A percentile compares a stretch with the other conserved stretches of the same genome.
Evolutionary conservation across 2,113 vertebrate genomes (phyloP).

Genomic region (Azemiops feae): DNA sequence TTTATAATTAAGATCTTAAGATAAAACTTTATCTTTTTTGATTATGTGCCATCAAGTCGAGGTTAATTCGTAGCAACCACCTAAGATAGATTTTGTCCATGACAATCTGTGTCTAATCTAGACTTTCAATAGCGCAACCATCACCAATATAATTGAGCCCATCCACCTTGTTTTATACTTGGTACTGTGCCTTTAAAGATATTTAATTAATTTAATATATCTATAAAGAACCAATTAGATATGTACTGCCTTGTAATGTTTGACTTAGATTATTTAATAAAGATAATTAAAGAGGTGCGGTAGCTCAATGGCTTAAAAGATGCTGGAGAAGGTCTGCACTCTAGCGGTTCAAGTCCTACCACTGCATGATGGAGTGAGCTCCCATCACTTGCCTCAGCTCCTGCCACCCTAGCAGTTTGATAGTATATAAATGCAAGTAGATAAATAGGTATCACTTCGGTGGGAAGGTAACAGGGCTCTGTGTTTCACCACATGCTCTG

Average conservation of each 20-base stretch:
- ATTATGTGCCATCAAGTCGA: background rate
- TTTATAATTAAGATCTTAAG: conserved; percentile 10
- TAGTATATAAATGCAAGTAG: background rate
- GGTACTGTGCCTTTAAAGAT: background rate
- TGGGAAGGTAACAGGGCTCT: background rate
- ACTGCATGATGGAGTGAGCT: background rate
- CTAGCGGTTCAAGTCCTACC: background rate
- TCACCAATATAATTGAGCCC: background rate
- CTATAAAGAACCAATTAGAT: background rate
- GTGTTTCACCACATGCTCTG: background rate
- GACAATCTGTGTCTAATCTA: background rate
- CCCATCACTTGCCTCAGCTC: background rate
- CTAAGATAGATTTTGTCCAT: background rate
- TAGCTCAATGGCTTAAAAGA: background rate
- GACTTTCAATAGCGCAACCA: background rate
- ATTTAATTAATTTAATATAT: background rate
- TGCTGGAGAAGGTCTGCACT: background rate
- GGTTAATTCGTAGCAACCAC: background rate
- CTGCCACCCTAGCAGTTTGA: background rate
- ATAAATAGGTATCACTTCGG: too few species aligned
- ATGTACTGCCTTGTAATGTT: background rate
- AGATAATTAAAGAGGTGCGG: background rate
- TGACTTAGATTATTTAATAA: background rate
- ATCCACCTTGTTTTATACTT: background rate
- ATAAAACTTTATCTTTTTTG: background rate